Evolutionary conservation across 2,888 invertebrate genomes (phyloP).

Genomic region (Scaptomyza polygonia): DNA sequence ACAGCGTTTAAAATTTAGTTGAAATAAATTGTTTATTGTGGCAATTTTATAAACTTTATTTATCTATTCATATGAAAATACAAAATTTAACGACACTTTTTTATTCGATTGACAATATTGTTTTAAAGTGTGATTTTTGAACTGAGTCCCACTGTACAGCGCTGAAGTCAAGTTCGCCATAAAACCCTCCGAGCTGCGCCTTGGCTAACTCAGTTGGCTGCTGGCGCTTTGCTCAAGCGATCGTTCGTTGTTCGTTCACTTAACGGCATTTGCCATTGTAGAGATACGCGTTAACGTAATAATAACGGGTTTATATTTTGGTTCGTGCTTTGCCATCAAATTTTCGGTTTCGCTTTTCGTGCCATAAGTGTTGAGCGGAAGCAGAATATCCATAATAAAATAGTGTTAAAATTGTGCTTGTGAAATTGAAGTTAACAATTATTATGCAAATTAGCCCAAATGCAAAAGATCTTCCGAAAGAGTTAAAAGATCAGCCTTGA

Average conservation of each 20-base stretch:
- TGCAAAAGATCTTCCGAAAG: neutral
- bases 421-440: conserved; percentile 14
- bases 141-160: conserved; percentile 31
- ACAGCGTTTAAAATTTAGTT: neutral
- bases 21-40: neutral
- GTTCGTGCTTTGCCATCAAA: neutral
- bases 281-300: conserved; percentile 2
- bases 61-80: neutral
- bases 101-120: too few species aligned
- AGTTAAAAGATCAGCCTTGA: conserved; percentile 27
- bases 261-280: conserved; percentile 30
- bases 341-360: conserved; percentile 12
- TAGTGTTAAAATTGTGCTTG: conserved; percentile 5
- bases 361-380: conserved; percentile 24
- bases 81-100: neutral
- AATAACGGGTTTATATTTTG: conserved; percentile 43
- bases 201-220: conserved; percentile 66
- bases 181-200: conserved; percentile 66
- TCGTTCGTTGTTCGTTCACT: conserved; percentile 41
- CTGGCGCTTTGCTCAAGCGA: conserved; percentile 58
- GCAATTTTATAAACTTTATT: neutral
- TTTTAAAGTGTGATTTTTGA: neutral
- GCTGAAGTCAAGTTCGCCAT: conserved; percentile 67
- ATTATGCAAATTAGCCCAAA: neutral
- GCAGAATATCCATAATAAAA: conserved; percentile 4